These are phyloP conservation scores for Lanius ludovicianus DNA, from an alignment of 2,113 vertebrate genomes.

Conservation along the genomic window DNA sequence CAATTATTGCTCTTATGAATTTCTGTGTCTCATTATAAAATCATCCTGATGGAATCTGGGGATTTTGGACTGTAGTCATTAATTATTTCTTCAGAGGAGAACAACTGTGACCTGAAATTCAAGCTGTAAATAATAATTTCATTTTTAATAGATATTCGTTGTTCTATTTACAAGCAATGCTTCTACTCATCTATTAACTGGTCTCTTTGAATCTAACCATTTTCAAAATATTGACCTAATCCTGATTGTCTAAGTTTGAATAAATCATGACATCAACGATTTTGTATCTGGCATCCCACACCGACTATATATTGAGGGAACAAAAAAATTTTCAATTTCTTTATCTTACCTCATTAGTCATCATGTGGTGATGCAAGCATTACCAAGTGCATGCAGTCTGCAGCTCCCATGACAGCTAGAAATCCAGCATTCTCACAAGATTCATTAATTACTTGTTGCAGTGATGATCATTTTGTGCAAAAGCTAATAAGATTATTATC, in stretches of 20 bases:
- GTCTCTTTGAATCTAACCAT: conserved; percentile 34
- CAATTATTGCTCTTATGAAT: conserved; percentile 33
- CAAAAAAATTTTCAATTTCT: conserved; percentile 40
- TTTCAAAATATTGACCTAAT: conserved; percentile 56
- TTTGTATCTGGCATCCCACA: conserved; percentile 69
- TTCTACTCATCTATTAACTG: conserved; percentile 31
- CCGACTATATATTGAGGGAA: conserved; percentile 53
- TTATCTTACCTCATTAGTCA: conserved; percentile 73
- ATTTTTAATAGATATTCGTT: conserved; percentile 16
- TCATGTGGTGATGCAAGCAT: conserved; percentile 53
- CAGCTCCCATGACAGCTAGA: conserved; percentile 57
- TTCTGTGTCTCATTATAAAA: conserved; percentile 47
- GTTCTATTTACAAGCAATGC: conserved; percentile 53
- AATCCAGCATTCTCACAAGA: conserved; percentile 58
- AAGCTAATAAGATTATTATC: conserved; percentile 46
- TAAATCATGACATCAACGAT: conserved; percentile 66
- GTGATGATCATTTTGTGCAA: conserved; percentile 38
- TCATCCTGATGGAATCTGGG: conserved; percentile 24
- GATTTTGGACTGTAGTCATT: conserved; percentile 47
- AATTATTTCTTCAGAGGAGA: conserved; percentile 51
- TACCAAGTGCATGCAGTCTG: conserved; percentile 12
- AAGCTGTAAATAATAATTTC: conserved; percentile 39
- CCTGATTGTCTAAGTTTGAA: conserved; percentile 55
- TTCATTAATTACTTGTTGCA: conserved; percentile 33
- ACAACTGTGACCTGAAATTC: conserved; percentile 14